These are phyloP conservation scores for Brachionus manjavacas DNA, from an alignment of 1,140 invertebrate genomes.

Conservation along the genomic window DNA sequence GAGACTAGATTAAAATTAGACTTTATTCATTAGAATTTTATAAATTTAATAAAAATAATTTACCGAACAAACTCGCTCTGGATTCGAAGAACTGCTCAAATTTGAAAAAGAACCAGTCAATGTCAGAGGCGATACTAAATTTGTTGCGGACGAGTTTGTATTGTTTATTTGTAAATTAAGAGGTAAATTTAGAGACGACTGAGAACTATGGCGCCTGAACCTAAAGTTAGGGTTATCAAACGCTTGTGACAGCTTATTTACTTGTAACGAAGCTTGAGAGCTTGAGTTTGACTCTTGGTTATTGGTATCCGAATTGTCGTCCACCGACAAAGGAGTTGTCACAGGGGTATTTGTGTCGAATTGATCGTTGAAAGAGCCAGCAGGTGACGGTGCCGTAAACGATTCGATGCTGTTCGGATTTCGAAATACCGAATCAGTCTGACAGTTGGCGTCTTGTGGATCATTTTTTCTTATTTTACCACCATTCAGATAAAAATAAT, in stretches of 20 bases:
- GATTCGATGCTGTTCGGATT: constrained; percentile 31
- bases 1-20: constrained; percentile 6
- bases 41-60: background rate
- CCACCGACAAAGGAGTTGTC: background rate
- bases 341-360: background rate
- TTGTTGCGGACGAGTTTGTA: background rate
- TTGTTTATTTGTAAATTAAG: constrained; percentile 32
- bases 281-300: background rate
- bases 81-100: background rate
- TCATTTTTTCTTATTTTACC: background rate
- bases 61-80: constrained; percentile 25
- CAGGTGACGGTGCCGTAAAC: constrained; percentile 33
- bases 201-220: constrained; percentile 18
- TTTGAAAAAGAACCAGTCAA: constrained; percentile 24
- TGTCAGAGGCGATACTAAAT: constrained; percentile 4
- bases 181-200: constrained; percentile 32
- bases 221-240: constrained; percentile 21
- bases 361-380: constrained; percentile 15
- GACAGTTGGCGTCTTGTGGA: background rate
- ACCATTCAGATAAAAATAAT: background rate
- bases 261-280: background rate
- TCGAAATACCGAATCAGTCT: background rate
- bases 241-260: constrained; percentile 6
- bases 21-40: background rate
- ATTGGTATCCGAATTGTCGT: constrained; percentile 9